A percentile compares a stretch with the other conserved stretches of the same genome.
Evolutionary conservation across 2,113 vertebrate species (phyloP).

Genomic region (Mustelus asterias): DNA sequence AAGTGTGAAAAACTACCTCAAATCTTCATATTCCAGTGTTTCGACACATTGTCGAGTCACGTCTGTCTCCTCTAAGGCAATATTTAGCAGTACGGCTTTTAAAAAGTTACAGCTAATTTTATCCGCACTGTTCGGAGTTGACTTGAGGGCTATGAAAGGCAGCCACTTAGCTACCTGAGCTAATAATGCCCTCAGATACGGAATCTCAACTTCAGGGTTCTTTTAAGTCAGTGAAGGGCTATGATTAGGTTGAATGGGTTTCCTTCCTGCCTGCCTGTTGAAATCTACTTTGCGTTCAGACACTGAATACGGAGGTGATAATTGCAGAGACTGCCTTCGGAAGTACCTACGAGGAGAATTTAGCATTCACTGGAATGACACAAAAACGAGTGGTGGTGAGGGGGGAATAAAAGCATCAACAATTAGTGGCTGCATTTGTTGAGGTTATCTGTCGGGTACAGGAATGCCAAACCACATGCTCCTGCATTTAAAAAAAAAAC

Average conservation of each 20-base stretch:
- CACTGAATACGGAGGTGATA: not conserved
- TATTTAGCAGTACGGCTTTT: not conserved
- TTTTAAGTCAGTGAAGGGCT: not conserved
- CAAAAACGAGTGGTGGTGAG: not conserved
- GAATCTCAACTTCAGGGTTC: not conserved
- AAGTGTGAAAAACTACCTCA: not conserved
- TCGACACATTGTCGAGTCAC: not conserved
- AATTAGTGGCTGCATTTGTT: not conserved
- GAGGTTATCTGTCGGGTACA: not conserved
- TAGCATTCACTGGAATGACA: not conserved
- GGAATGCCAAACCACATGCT: not conserved
- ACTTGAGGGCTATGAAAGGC: not conserved
- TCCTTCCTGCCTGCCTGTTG: not conserved
- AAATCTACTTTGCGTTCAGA: not conserved
- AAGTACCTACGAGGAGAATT: not conserved
- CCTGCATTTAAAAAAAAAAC: not conserved
- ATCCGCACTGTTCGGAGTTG: not conserved
- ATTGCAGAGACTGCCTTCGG: not conserved
- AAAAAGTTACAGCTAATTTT: not conserved
- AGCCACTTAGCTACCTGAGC: not conserved
- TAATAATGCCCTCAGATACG: not conserved
- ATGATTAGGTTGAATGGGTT: not conserved
- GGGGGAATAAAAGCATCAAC: not conserved
- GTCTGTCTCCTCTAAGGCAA: not conserved
- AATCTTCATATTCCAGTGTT: not conserved